Evolutionary conservation across 2,797 vertebrate genomes (phyloP).

Genomic region (Sparidentex hasta): DNA sequence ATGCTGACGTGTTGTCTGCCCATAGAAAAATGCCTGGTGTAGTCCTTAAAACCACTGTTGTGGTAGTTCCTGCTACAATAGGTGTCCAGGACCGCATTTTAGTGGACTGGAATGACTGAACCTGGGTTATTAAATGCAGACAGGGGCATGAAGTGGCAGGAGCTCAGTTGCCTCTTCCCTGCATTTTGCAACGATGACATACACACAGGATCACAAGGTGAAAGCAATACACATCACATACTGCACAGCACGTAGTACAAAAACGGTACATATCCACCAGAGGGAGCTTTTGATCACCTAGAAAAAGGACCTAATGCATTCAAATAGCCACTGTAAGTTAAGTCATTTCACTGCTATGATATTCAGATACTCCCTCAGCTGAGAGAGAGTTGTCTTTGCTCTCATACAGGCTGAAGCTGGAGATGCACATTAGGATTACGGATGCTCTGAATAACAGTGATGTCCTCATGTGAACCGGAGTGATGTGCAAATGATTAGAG

Average conservation of each 20-base stretch:
- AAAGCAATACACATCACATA: background rate
- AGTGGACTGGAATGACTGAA: no score
- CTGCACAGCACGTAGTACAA: background rate
- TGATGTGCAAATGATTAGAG: background rate
- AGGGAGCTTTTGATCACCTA: constrained; percentile 46
- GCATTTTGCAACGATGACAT: no score
- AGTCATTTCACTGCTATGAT: constrained; percentile 38
- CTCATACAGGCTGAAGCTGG: background rate
- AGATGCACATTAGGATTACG: background rate
- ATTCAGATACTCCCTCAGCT: constrained; percentile 30
- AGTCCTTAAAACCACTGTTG: no score
- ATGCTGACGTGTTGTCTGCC: no score
- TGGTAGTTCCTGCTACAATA: no score
- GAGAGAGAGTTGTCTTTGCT: background rate
- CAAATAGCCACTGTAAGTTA: constrained; percentile 13
- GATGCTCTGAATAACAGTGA: background rate
- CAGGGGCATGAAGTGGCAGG: no score
- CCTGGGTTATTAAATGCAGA: no score
- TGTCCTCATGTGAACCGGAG: constrained; percentile 5
- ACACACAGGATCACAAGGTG: background rate
- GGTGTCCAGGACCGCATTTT: no score
- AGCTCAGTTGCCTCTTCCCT: no score
- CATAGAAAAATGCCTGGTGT: no score
- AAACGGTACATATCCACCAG: constrained; percentile 55
- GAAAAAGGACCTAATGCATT: background rate